A percentile compares a stretch with the other conserved stretches of the same genome.
phyloP scores from a whole-genome alignment of 2,113 vertebrate genomes.

The Dasyurus viverrinus region DNA sequence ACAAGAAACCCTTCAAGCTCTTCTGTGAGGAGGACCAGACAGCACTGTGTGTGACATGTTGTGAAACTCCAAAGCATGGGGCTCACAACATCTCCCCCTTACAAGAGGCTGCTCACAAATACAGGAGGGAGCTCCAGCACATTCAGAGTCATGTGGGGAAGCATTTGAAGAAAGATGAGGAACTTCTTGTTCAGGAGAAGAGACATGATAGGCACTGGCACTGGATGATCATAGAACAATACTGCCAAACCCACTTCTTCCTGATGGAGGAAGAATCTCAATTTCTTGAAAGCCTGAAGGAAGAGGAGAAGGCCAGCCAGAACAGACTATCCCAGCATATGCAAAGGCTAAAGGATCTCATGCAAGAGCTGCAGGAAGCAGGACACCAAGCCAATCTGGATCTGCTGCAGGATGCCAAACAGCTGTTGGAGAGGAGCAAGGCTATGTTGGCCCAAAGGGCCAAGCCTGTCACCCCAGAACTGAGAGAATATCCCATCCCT shows the following conservation, averaged over 20 bases:
- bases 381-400: not conserved
- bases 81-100: not conserved
- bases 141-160: not conserved
- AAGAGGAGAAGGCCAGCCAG: not conserved
- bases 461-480: not conserved
- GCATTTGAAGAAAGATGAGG: not conserved
- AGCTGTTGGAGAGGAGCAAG: not conserved
- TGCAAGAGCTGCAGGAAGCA: not conserved
- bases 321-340: not conserved
- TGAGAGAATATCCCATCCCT: not conserved
- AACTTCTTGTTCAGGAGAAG: not conserved
- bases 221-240: not conserved
- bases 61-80: not conserved
- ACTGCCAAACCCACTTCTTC: too few species aligned
- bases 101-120: not conserved
- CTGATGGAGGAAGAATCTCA: too few species aligned
- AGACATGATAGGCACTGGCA: rapidly evolving
- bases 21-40: not conserved
- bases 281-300: not conserved
- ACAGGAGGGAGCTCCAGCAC: not conserved
- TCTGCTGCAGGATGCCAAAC: not conserved
- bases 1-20: not conserved
- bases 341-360: not conserved
- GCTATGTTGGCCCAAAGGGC: not conserved
- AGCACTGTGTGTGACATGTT: not conserved